Evolutionary conservation across 2,888 invertebrate genomes (phyloP).

Genomic region (Diplolepis rosae): DNA sequence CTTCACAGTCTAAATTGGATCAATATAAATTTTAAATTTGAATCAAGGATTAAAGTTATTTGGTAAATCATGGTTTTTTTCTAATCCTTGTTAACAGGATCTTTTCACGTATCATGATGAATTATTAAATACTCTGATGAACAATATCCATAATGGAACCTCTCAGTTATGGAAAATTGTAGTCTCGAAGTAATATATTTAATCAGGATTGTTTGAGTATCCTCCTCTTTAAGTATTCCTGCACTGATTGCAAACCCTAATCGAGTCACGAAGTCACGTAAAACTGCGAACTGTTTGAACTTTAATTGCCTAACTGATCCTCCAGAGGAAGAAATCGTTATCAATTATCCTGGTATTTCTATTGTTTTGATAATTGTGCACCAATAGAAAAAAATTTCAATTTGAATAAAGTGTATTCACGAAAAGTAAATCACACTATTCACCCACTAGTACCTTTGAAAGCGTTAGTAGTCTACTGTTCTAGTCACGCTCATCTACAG

Average conservation of each 20-base stretch:
- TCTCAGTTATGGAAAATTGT: not conserved
- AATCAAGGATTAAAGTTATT: no score
- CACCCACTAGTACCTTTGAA: slow-evolving; percentile 51
- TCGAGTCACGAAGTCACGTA: not conserved
- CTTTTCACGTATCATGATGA: not conserved
- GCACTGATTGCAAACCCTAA: not conserved
- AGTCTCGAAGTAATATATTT: not conserved
- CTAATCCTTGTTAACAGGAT: not conserved
- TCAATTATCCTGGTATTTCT: not conserved
- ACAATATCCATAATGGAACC: not conserved
- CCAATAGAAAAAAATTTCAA: not conserved
- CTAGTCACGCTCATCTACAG: slow-evolving; percentile 62
- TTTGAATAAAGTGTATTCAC: slow-evolving; percentile 11
- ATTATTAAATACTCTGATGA: not conserved
- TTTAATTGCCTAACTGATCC: not conserved
- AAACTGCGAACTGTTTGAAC: not conserved
- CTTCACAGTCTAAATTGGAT: no score
- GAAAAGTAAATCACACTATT: slow-evolving; percentile 40
- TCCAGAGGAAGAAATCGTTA: not conserved
- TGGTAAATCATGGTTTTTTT: not conserved
- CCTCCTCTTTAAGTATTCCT: not conserved
- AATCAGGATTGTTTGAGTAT: not conserved
- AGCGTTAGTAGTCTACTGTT: slow-evolving; percentile 56
- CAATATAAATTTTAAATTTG: no score
- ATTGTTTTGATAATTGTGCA: not conserved